Percentiles rank a stretch among this genome's conserved stretches.
Conservation (phyloP, 1,140 invertebrate genomes). For the Hermetia illucens region DNA sequence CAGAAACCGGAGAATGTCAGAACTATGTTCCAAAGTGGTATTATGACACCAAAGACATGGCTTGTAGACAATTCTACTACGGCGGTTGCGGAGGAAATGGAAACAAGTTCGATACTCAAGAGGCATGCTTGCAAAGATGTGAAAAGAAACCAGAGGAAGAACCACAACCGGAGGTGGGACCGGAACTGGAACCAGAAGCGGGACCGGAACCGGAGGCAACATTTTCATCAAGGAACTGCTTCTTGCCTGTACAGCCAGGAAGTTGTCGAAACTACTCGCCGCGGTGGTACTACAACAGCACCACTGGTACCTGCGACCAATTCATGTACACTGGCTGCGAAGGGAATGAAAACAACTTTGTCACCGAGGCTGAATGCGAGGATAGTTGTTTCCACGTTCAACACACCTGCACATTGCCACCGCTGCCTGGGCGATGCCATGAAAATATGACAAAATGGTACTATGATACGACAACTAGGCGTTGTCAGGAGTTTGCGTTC, state of each 20-base stretch:
- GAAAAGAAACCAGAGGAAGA: slow-evolving; percentile 26
- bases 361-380: slow-evolving; percentile 59
- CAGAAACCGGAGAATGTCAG: slow-evolving; percentile 60
- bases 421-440: slow-evolving; percentile 41
- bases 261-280: slow-evolving; percentile 42
- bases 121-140: slow-evolving; percentile 51
- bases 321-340: slow-evolving; percentile 75
- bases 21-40: slow-evolving; percentile 69
- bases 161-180: slow-evolving; percentile 2
- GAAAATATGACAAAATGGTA: slow-evolving; percentile 51
- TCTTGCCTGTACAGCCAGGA: slow-evolving; percentile 49
- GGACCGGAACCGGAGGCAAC: slow-evolving; percentile 9
- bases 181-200: slow-evolving; percentile 8
- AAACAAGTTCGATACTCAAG: slow-evolving; percentile 59
- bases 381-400: slow-evolving; percentile 54
- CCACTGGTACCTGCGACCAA: slow-evolving; percentile 60
- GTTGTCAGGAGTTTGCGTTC: slow-evolving; percentile 54
- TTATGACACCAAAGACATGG: slow-evolving; percentile 57
- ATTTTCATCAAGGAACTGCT: slow-evolving; percentile 35
- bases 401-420: slow-evolving; percentile 56
- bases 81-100: slow-evolving; percentile 68
- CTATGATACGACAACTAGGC: slow-evolving; percentile 48
- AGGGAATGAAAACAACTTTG: slow-evolving; percentile 79
- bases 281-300: slow-evolving; percentile 67
- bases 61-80: slow-evolving; percentile 66